Base-by-base conservation (phyloP, 2,888 invertebrate genomes). In the Myopa testacea region DNA sequence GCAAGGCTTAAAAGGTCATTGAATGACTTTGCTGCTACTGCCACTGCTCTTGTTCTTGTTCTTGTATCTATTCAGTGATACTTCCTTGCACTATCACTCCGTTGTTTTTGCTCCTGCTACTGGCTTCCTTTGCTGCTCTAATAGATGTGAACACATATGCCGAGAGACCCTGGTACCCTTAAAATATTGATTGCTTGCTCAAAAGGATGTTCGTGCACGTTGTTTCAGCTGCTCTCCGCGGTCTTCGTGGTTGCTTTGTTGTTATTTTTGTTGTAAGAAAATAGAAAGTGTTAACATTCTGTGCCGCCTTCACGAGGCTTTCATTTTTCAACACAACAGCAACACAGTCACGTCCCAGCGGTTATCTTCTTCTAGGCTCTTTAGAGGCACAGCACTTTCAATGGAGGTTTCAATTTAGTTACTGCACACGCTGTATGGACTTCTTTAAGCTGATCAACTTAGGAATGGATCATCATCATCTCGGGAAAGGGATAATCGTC, bases 271-370 rank as follows among this genome's bases (percentile, higher is more conserved):
- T 58, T 70, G 14, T 37, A 38, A 55, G 38, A 38, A 70, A 70
- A 70, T 37, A 26, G 70, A 70, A 70, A 70, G 70, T 70, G 70
- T 70, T 70, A 58, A 55, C 70, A 70, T 70, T 70, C 50, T 70
- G n/a, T 37, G 52, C 70, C 50, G 70, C 50, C 69, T 45, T n/a
- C n/a, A n/a, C n/a, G 69, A 72, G 14, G 37, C 37, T 71, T 71
- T 72, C 50, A 8, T 50, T 69, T 69, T 69, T 69, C 50, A 12
- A 19, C 50, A 7, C 69, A 69, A 12, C 26, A 52, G 26, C 50
- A 14, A 68, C 45, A 68, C 67, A 45, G 69, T 69, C 69, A 69
- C 69, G 69, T 69, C 12, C 19, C 50, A 19, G 50, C 10, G 58
- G 16, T 12, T 45, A 10, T 45, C 45, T 45, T 45, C 37, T 63